These are phyloP conservation scores for Prochilodus magdalenae DNA, from an alignment of 2,113 vertebrate species.

Conservation along the genomic window DNA sequence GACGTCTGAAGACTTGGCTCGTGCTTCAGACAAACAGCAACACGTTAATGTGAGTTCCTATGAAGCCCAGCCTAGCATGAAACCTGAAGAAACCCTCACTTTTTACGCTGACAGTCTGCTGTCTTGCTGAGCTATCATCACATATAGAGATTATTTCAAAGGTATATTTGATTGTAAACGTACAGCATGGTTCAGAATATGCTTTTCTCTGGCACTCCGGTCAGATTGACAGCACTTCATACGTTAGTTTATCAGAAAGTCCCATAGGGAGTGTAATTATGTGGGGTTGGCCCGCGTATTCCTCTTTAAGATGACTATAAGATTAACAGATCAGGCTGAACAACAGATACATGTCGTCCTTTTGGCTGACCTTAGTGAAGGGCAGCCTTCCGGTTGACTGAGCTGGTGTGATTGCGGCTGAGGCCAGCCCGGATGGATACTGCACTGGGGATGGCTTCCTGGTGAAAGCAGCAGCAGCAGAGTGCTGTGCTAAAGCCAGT, in stretches of 20 bases:
- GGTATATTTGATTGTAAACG: not conserved
- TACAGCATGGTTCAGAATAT: not conserved
- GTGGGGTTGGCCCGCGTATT: constrained; percentile 7
- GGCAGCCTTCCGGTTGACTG: constrained; percentile 55
- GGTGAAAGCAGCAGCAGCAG: constrained; percentile 28
- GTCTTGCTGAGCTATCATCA: not conserved
- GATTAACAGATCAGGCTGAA: constrained; percentile 13
- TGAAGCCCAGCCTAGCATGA: constrained; percentile 5
- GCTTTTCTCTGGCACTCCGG: not conserved
- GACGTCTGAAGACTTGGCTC: constrained; percentile 24
- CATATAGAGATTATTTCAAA: not conserved
- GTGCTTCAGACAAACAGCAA: not conserved
- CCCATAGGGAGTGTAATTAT: not conserved
- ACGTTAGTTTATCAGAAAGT: not conserved
- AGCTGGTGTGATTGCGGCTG: constrained; percentile 45
- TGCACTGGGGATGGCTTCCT: constrained; percentile 29
- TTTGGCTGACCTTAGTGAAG: constrained; percentile 52
- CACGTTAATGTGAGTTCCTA: constrained; percentile 1
- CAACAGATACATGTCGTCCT: constrained; percentile 29
- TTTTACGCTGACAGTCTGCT: not conserved
- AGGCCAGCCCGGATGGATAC: constrained; percentile 37
- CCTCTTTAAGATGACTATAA: not conserved
- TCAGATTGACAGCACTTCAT: constrained; percentile 2
- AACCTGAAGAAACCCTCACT: not conserved
- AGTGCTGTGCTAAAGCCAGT: constrained; percentile 38